Evolutionary conservation across 1,140 invertebrate genomes (phyloP).

Genomic region (Helicoverpa armigera): DNA sequence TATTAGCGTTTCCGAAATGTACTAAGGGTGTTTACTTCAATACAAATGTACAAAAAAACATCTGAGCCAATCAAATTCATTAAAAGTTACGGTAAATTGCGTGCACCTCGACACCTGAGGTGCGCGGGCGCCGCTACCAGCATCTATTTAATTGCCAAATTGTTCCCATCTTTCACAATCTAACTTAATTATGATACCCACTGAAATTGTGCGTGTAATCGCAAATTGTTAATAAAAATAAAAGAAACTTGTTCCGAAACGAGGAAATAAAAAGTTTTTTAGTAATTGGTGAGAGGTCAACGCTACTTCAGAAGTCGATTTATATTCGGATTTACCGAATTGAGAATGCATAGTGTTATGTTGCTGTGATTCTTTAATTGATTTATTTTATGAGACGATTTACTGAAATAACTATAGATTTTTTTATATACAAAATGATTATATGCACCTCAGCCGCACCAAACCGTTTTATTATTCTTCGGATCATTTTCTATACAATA

Average conservation of each 20-base stretch:
- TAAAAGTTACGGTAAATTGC: slow-evolving; percentile 25
- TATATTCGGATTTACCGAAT: slow-evolving; percentile 10
- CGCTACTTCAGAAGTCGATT: slow-evolving; percentile 61
- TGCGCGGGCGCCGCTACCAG: slow-evolving; percentile 13
- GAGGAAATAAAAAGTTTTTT: slow-evolving; percentile 32
- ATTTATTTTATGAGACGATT: slow-evolving; percentile 13
- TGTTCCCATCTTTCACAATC: slow-evolving; percentile 41
- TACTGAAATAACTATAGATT: background rate
- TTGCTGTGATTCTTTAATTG: slow-evolving; percentile 16
- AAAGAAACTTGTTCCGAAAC: slow-evolving; percentile 50
- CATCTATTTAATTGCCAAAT: slow-evolving; percentile 45
- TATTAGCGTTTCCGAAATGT: background rate
- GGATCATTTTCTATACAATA: background rate
- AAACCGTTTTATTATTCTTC: slow-evolving; percentile 7
- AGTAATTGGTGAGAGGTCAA: slow-evolving; percentile 46
- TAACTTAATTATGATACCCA: slow-evolving; percentile 44
- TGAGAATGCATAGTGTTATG: slow-evolving; percentile 27
- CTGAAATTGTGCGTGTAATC: slow-evolving; percentile 59
- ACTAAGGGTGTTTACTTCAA: background rate
- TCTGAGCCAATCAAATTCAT: background rate
- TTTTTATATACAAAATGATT: background rate
- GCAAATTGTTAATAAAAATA: slow-evolving; percentile 61
- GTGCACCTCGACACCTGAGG: background rate
- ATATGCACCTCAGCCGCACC: background rate
- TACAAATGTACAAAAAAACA: slow-evolving; percentile 4